Conservation (phyloP, 2,888 invertebrate genomes). For the Agrilus cyanescens region DNA sequence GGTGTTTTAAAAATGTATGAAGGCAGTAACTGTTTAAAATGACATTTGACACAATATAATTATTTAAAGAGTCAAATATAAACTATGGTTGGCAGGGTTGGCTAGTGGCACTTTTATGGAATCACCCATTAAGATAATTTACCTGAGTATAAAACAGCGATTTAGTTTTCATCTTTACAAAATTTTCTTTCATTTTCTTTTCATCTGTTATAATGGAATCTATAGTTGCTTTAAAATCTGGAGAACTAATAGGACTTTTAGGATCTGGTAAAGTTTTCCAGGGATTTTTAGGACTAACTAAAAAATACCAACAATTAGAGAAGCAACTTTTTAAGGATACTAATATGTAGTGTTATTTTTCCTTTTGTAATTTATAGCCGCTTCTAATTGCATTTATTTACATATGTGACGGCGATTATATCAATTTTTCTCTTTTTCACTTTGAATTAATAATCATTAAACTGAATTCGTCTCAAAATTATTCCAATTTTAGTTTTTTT, state of each 20-base stretch:
- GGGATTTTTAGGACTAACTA: conserved; percentile 33
- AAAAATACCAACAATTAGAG: conserved; percentile 11
- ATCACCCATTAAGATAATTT: conserved; percentile 14
- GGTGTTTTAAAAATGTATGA: no score
- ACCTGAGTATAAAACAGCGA: conserved; percentile 66
- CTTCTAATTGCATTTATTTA: no score
- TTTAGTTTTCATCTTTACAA: conserved; percentile 59
- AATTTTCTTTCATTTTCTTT: conserved; percentile 57
- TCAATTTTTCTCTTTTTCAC: no score
- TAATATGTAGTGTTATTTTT: no score
- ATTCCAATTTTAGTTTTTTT: not conserved
- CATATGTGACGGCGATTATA: not conserved
- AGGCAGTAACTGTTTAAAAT: not conserved
- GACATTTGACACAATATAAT: no score
- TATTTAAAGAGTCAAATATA: no score
- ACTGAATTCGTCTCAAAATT: not conserved
- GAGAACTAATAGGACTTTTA: conserved; percentile 26
- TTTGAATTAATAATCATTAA: no score
- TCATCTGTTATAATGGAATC: conserved; percentile 61
- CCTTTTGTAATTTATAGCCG: no score
- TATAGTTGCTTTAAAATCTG: conserved; percentile 22
- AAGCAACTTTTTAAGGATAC: not conserved
- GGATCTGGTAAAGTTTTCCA: conserved; percentile 37
- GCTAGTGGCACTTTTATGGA: not conserved
- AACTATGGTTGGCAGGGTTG: no score